Percentiles rank a stretch among this genome's conserved stretches.
These are phyloP conservation scores for Chesias legatella DNA, from an alignment of 2,888 invertebrate species.

Conservation along the genomic window DNA sequence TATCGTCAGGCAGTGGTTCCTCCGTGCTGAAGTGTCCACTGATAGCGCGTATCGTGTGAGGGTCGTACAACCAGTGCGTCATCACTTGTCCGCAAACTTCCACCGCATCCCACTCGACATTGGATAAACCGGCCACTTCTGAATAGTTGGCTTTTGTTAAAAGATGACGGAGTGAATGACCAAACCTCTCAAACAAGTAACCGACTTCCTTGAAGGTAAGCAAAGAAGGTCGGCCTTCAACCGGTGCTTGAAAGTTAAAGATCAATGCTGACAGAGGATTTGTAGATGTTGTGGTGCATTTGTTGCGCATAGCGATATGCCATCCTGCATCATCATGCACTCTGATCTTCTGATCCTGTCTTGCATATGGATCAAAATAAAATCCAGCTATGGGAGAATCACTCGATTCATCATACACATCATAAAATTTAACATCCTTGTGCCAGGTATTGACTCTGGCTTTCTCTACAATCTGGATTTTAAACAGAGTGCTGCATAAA, in stretches of 20 bases:
- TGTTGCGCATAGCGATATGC: constrained; percentile 89
- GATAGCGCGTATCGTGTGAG: constrained; percentile 79
- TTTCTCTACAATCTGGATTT: constrained; percentile 86
- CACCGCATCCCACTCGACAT: constrained; percentile 96
- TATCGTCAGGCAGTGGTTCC: constrained; percentile 84
- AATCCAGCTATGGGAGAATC: constrained; percentile 88
- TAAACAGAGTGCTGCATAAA: constrained; percentile 88
- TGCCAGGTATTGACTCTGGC: constrained; percentile 89
- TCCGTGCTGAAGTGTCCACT: constrained; percentile 88
- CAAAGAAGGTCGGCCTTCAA: constrained; percentile 83
- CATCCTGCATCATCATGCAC: constrained; percentile 84
- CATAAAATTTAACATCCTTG: constrained; percentile 90
- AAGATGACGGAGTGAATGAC: constrained; percentile 91
- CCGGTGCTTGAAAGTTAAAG: constrained; percentile 88
- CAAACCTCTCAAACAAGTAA: constrained; percentile 91
- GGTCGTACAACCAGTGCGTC: constrained; percentile 88
- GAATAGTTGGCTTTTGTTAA: constrained; percentile 90
- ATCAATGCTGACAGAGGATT: constrained; percentile 90
- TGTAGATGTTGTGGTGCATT: constrained; percentile 81
- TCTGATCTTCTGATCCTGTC: constrained; percentile 82
- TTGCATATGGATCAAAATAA: constrained; percentile 90
- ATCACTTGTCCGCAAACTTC: constrained; percentile 91
- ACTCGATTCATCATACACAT: constrained; percentile 86
- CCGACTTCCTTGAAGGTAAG: constrained; percentile 88
- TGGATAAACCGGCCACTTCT: constrained; percentile 91